Evolutionary conservation across 2,797 vertebrate genomes (phyloP).

Genomic region (Crocodylus rhombifer): DNA sequence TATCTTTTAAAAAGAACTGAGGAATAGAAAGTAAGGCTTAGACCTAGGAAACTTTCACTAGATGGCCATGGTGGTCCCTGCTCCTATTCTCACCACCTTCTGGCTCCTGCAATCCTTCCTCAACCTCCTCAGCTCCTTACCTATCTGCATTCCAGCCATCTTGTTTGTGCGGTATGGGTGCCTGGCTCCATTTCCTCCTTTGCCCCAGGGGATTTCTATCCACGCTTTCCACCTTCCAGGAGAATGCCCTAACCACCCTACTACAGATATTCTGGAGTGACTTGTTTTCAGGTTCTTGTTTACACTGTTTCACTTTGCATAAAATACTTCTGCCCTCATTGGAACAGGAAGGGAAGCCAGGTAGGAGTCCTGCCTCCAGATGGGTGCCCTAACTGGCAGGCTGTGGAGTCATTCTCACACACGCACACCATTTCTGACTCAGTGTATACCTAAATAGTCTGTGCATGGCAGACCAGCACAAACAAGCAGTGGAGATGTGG

Average conservation of each 20-base stretch:
- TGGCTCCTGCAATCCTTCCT: neutral
- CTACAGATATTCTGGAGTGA: neutral
- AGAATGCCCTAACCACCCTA: neutral
- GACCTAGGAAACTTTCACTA: neutral
- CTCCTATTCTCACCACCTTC: neutral
- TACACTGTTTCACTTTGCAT: neutral
- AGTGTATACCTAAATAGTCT: neutral
- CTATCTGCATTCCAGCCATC: neutral
- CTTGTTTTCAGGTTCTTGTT: neutral
- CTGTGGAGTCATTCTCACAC: neutral
- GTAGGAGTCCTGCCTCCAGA: neutral
- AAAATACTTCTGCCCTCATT: neutral
- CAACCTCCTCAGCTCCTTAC: neutral
- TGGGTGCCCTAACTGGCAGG: neutral
- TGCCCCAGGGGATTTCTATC: neutral
- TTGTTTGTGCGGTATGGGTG: neutral
- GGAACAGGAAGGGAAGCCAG: neutral
- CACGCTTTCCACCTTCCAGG: neutral
- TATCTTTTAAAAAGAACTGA: neutral
- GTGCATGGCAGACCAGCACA: neutral
- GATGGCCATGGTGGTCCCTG: neutral
- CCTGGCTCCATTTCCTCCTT: neutral
- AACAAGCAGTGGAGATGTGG: neutral
- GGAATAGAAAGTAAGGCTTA: neutral
- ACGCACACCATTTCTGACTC: rapidly evolving